phyloP scores from a whole-genome alignment of 2,888 invertebrate species.

The Drosophila anceps region DNA sequence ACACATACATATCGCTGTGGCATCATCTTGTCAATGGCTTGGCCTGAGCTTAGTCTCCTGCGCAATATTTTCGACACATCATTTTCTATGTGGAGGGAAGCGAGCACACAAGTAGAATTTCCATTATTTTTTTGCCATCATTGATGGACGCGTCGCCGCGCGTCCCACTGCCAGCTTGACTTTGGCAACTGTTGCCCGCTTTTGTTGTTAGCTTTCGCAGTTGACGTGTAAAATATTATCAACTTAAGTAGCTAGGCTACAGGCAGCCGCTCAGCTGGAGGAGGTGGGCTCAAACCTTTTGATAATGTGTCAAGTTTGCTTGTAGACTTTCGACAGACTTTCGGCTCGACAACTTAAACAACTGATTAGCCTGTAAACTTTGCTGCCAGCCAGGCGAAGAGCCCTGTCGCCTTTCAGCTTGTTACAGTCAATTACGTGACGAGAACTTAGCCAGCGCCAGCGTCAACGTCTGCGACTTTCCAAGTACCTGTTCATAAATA shows the following conservation, averaged over 20 bases:
- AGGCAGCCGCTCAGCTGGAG: constrained; percentile 6
- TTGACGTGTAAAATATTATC: constrained; percentile 69
- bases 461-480: background rate
- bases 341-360: constrained; percentile 39
- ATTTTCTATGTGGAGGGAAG: constrained; percentile 64
- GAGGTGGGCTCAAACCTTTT: constrained; percentile 44
- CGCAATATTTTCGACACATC: constrained; percentile 70
- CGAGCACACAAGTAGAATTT: constrained; percentile 58
- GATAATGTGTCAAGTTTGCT: constrained; percentile 61
- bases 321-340: constrained; percentile 26
- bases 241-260: constrained; percentile 61
- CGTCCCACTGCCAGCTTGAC: background rate
- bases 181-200: constrained; percentile 30
- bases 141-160: constrained; percentile 46
- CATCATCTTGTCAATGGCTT: constrained; percentile 74
- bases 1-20: constrained; percentile 34
- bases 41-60: constrained; percentile 45
- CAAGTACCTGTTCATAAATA: constrained; percentile 6
- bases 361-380: constrained; percentile 51
- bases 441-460: constrained; percentile 9
- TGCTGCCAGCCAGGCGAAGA: constrained; percentile 4
- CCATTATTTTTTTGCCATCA: constrained; percentile 65
- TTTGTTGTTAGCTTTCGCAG: constrained; percentile 10
- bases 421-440: constrained; percentile 30
- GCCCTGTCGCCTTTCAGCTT: constrained; percentile 22